phyloP scores from a whole-genome alignment of 2,797 vertebrate genomes.

The Crypturellus tataupa region DNA sequence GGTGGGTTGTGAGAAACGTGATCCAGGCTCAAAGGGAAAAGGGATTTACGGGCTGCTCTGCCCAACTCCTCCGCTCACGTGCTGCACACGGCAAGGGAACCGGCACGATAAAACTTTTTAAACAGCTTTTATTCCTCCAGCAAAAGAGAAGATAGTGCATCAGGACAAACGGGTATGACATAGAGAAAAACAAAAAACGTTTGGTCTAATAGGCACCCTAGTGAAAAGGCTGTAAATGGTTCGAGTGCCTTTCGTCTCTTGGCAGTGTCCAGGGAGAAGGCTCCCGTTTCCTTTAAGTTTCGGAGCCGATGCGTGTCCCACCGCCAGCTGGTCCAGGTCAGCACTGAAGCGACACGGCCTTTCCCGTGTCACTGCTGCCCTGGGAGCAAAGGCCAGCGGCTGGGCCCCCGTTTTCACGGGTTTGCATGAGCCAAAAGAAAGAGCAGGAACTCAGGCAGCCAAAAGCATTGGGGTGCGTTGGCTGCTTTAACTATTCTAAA shows the following conservation, averaged over 20 bases:
- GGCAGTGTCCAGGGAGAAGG: background rate
- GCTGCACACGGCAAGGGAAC: background rate
- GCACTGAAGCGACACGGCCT: too few species aligned
- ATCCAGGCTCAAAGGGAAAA: background rate
- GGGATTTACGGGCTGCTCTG: background rate
- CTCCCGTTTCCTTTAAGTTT: background rate
- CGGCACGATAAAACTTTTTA: background rate
- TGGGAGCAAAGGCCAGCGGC: background rate
- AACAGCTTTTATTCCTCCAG: conserved; percentile 58
- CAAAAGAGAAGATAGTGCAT: conserved; percentile 9
- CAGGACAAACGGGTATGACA: background rate
- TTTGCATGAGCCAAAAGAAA: background rate
- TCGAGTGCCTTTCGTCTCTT: conserved; percentile 25
- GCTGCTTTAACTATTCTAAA: background rate
- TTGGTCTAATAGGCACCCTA: too few species aligned
- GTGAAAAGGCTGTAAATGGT: background rate
- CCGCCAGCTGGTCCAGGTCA: too few species aligned
- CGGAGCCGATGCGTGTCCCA: background rate
- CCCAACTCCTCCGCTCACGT: background rate
- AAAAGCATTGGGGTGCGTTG: background rate
- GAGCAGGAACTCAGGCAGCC: background rate
- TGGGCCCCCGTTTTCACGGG: background rate
- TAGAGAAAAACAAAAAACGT: background rate
- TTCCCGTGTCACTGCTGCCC: fast-evolving
- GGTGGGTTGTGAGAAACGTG: background rate